Evolutionary conservation across 1,140 invertebrate genomes (phyloP).

Genomic region (Lepidurus couesii): DNA sequence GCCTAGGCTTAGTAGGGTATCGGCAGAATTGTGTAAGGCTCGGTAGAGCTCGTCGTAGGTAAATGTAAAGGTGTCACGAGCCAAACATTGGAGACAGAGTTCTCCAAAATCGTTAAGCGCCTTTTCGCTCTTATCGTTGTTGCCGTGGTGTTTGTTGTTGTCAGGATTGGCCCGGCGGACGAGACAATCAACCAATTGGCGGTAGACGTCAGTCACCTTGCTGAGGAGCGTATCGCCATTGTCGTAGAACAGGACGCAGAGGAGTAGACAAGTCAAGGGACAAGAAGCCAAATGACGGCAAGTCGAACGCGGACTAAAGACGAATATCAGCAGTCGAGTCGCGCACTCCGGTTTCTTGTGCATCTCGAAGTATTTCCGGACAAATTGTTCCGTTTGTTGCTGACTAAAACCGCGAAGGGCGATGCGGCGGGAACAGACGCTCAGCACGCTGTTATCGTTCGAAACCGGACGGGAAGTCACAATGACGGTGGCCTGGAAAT

Average conservation of each 20-base stretch:
- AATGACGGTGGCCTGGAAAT: slow-evolving; percentile 35
- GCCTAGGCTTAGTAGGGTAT: slow-evolving; percentile 33
- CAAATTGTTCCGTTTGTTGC: slow-evolving; percentile 32
- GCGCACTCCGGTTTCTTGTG: slow-evolving; percentile 35
- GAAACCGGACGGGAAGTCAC: slow-evolving; percentile 38
- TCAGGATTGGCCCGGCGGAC: slow-evolving; percentile 22
- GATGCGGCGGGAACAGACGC: slow-evolving; percentile 34
- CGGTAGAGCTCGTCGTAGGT: slow-evolving; percentile 36
- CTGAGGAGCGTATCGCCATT: slow-evolving; percentile 33
- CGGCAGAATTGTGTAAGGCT: slow-evolving; percentile 16
- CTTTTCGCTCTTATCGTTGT: slow-evolving; percentile 34
- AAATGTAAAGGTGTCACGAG: slow-evolving; percentile 36
- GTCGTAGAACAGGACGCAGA: slow-evolving; percentile 40
- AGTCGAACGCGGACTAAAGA: slow-evolving; percentile 35
- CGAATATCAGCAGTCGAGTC: slow-evolving; percentile 34
- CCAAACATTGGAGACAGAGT: slow-evolving; percentile 38
- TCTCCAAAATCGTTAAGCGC: slow-evolving; percentile 38
- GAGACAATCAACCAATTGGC: slow-evolving; percentile 32
- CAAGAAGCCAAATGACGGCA: slow-evolving; percentile 38
- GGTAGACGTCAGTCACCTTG: slow-evolving; percentile 35
- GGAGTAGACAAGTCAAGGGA: slow-evolving; percentile 39
- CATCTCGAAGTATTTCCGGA: slow-evolving; percentile 36
- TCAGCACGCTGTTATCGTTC: slow-evolving; percentile 36
- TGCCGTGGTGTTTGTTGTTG: not conserved
- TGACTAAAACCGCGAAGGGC: slow-evolving; percentile 40